Conservation (phyloP, 2,113 vertebrate genomes). For the Stegastes partitus region DNA sequence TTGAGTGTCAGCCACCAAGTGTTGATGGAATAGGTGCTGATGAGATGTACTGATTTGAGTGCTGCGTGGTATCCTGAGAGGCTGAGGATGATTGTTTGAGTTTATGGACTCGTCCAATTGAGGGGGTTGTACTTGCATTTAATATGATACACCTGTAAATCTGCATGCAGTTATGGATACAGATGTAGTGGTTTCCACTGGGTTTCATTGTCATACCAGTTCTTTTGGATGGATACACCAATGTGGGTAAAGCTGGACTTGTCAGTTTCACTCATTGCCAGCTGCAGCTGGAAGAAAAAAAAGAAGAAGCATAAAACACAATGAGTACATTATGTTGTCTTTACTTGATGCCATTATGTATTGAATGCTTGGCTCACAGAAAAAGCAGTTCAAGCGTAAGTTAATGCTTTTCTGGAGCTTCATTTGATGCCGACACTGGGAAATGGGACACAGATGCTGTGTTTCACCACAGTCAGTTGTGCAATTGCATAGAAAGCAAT, state of each 20-base stretch:
- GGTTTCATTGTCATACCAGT: no score
- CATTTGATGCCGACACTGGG: no score
- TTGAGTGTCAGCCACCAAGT: constrained; percentile 61
- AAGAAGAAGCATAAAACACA: no score
- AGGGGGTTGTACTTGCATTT: not conserved
- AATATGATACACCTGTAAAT: constrained; percentile 17
- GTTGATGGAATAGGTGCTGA: constrained; percentile 63
- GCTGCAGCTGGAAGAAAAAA: not conserved
- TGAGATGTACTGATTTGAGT: constrained; percentile 61
- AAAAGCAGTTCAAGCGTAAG: not conserved
- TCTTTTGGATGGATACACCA: not conserved
- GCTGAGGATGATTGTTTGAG: constrained; percentile 23
- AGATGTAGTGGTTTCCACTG: no score
- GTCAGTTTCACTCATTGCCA: not conserved
- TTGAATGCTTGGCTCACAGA: not conserved
- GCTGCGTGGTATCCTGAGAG: constrained; percentile 4
- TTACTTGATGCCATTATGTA: not conserved
- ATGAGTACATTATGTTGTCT: not conserved
- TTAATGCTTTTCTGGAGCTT: not conserved
- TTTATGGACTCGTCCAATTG: constrained; percentile 10
- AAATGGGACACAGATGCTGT: no score
- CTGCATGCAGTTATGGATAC: not conserved
- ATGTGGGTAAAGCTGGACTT: not conserved
- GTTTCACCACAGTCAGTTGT: not conserved
- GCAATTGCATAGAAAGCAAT: not conserved